Base-by-base conservation (phyloP, 2,888 invertebrate genomes). In the Chelonus formosanus region DNA sequence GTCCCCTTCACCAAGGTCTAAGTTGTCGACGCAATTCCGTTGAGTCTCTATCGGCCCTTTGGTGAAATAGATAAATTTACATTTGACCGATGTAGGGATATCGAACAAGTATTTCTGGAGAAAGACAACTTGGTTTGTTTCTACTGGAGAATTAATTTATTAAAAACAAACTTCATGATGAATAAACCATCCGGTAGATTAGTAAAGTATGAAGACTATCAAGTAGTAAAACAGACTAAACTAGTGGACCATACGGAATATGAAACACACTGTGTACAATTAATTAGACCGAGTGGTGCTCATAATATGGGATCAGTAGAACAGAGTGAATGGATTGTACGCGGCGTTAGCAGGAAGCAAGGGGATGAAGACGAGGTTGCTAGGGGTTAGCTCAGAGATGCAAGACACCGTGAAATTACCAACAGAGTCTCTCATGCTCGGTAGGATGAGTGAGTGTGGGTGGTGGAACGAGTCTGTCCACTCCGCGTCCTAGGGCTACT, bases 391-490 rank as follows among this genome's bases (percentile, higher is more conserved):
- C 85, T 86, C 86, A 85, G 85, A 80, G 85, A 84, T 86, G 86
- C 86, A 86, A 86, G 85, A 85, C 85, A 86, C 86, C 87, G 87
- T 87, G 87, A 87, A 87, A 87, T 87, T 87, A 87, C 86, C 85
- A 85, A 79, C 82, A 84, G 85, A 84, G 83, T 79, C 80, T 78
- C 82, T 81, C 82, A 80, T 80, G 77, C 79, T 78, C 70, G 71
- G 72, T 74, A 74, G 76, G 66, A 68, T 67, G 73, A 78, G 76
- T 67, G 73, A 78, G 76, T 73, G 73, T 76, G 79, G 78, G 76
- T 73, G 75, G 78, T 77, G 78, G 81, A 83, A 82, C 82, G 82
- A 82, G 83, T 82, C 83, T 83, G 84, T 84, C 83, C 83, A 83
- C 81, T 83, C 75, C 76, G 78, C 74, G 75, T 75, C 74, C 74